A percentile compares a stretch with the other conserved stretches of the same genome.
phyloP scores from a whole-genome alignment of 2,888 invertebrate genomes.

The Perdita meconis region DNA sequence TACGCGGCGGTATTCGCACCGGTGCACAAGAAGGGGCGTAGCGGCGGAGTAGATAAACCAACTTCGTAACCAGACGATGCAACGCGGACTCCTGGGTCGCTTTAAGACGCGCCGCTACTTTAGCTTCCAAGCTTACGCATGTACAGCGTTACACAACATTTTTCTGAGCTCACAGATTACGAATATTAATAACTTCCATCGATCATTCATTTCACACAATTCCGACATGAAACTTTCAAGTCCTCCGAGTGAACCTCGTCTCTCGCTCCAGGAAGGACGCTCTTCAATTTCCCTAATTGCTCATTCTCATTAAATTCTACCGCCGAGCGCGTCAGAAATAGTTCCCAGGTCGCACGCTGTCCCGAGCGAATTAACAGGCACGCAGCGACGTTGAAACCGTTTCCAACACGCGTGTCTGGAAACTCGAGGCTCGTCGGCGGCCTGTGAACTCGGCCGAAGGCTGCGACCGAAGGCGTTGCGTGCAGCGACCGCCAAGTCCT shows the following conservation, averaged over 20 bases:
- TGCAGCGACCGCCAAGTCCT: conserved; percentile 9
- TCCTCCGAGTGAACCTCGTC: no score
- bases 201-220: no score
- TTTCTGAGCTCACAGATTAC: no score
- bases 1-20: conserved; percentile 53
- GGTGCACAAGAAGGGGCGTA: conserved; percentile 59
- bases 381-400: conserved; percentile 30
- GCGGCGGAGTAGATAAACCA: conserved; percentile 64
- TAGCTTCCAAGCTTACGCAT: no score
- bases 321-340: conserved; percentile 5
- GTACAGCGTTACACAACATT: no score
- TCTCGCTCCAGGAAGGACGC: no score
- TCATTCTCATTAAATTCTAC: background rate
- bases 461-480: conserved; percentile 33
- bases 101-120: conserved; percentile 40
- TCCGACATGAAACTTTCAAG: no score
- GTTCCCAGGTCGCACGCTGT: conserved; percentile 6
- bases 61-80: conserved; percentile 59
- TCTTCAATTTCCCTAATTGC: background rate
- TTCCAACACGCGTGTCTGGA: conserved; percentile 39
- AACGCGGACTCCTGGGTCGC: conserved; percentile 38
- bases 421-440: conserved; percentile 12
- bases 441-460: conserved; percentile 18
- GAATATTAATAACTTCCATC: no score
- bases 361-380: conserved; percentile 42